phyloP scores from a whole-genome alignment of 2,113 vertebrate species.

The Passer domesticus region DNA sequence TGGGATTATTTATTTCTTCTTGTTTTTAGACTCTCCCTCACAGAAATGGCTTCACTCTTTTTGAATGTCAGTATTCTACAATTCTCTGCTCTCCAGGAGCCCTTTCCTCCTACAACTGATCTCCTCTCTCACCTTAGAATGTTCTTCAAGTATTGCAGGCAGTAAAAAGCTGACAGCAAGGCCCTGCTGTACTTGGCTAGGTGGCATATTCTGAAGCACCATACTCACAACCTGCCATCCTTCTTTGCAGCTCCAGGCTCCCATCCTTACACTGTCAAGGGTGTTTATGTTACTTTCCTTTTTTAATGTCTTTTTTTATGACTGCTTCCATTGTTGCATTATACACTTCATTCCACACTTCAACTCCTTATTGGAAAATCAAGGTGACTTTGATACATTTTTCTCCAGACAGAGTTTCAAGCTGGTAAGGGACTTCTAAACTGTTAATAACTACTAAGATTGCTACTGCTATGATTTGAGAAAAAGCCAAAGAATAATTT shows the following conservation, averaged over 20 bases:
- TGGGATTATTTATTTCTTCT: background rate
- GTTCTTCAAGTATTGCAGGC: background rate
- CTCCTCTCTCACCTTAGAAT: background rate
- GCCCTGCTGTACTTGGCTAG: background rate
- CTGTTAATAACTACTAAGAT: background rate
- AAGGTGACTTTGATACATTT: background rate
- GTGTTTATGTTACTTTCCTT: background rate
- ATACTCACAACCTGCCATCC: background rate
- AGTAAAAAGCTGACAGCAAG: background rate
- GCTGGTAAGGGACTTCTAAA: background rate
- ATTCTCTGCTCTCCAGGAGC: background rate
- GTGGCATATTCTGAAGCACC: background rate
- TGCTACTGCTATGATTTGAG: background rate
- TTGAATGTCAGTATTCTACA: background rate
- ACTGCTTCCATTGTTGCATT: background rate
- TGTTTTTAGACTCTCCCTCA: background rate
- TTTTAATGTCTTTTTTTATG: background rate
- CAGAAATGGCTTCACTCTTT: background rate
- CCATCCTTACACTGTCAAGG: background rate
- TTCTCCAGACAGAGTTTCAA: background rate
- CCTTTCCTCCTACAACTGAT: background rate
- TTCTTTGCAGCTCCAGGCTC: background rate
- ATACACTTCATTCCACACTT: background rate
- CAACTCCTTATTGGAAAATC: background rate
- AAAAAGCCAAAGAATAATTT: background rate